Percentiles rank a stretch among this genome's conserved stretches.
Conservation (phyloP, 2,113 vertebrate species). For the Galemys pyrenaicus region DNA sequence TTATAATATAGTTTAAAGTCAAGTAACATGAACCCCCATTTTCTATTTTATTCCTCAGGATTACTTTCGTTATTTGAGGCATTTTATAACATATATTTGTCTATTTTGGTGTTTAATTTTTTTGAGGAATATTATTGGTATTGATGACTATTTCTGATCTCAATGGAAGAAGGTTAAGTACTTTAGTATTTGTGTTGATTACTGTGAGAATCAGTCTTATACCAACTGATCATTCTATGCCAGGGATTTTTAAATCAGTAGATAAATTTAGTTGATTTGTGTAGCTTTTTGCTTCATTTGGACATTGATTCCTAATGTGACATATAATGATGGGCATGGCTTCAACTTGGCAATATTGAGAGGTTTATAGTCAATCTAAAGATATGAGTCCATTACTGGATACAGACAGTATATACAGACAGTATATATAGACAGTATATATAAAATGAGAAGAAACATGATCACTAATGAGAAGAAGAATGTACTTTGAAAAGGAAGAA, state of each 20-base stretch:
- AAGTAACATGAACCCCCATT: too few relatives aligned
- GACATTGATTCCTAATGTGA: not conserved
- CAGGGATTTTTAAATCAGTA: not conserved
- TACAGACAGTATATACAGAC: not conserved
- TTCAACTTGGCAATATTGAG: not conserved
- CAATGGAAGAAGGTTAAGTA: not conserved
- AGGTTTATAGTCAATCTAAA: not conserved
- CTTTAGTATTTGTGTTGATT: not conserved
- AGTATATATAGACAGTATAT: not conserved
- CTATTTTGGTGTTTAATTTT: too few relatives aligned
- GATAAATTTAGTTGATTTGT: not conserved
- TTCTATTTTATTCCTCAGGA: too few relatives aligned
- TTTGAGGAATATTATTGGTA: not conserved
- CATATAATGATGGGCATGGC: not conserved
- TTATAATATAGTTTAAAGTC: too few relatives aligned
- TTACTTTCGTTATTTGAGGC: too few relatives aligned
- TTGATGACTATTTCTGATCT: not conserved
- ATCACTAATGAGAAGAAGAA: not conserved
- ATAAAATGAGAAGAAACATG: not conserved
- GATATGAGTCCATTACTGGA: not conserved
- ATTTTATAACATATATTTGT: too few relatives aligned
- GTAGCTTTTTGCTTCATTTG: not conserved
- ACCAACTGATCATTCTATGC: not conserved
- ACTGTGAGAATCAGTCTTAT: not conserved
- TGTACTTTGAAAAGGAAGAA: not conserved